phyloP scores from a whole-genome alignment of 2,888 invertebrate genomes.

The Liposcelis brunnea region DNA sequence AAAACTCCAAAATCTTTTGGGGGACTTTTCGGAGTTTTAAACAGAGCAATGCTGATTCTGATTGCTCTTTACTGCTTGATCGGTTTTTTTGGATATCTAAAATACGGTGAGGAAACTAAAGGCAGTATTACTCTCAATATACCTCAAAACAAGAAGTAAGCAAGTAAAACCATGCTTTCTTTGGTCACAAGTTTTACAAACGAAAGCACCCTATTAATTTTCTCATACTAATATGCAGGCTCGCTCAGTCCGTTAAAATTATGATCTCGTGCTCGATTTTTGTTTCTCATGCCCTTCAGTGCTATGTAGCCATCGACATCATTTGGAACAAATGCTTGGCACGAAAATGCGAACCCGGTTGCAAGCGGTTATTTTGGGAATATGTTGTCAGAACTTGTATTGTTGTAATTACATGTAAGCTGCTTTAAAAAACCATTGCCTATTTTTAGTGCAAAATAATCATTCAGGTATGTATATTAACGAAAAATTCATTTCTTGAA shows the following conservation, averaged over 20 bases:
- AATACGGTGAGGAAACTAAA: conserved; percentile 47
- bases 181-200: too few species aligned
- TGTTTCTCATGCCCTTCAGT: conserved; percentile 71
- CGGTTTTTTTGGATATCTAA: conserved; percentile 73
- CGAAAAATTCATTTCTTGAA: too few species aligned
- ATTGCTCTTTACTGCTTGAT: conserved; percentile 56
- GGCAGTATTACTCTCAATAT: conserved; percentile 74
- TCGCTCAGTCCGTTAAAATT: conserved; percentile 43
- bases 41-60: conserved; percentile 63
- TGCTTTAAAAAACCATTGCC: too few species aligned
- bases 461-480: too few species aligned
- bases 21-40: conserved; percentile 60
- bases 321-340: conserved; percentile 42
- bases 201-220: background rate
- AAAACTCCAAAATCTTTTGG: conserved; percentile 62
- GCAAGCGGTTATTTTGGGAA: conserved; percentile 30
- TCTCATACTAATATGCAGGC: conserved; percentile 26
- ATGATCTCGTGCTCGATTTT: conserved; percentile 53
- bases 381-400: conserved; percentile 34
- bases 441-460: too few species aligned
- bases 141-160: conserved; percentile 37
- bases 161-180: background rate
- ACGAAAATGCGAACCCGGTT: conserved; percentile 24
- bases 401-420: conserved; percentile 43
- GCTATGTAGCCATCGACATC: conserved; percentile 73